Percentiles rank a stretch among this genome's conserved stretches.
These are phyloP conservation scores for Sycophila sp. DNA, from an alignment of 1,140 invertebrate genomes.

Conservation along the genomic window DNA sequence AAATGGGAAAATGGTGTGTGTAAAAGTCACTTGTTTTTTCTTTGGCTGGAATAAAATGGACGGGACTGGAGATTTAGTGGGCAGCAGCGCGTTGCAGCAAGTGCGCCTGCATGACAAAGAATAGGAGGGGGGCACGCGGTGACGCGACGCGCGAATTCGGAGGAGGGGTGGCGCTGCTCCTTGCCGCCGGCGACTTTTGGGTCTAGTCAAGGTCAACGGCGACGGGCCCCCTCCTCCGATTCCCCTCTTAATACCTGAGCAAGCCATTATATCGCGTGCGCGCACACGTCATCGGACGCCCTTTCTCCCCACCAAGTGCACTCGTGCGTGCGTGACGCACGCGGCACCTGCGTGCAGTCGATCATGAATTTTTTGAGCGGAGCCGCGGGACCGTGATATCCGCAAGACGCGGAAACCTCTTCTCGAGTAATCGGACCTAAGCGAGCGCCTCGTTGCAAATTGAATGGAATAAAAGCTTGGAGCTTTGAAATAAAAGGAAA, in stretches of 20 bases:
- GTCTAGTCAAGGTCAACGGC: slow-evolving; percentile 64
- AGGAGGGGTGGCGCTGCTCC: slow-evolving; percentile 20
- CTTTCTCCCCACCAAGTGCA: neutral
- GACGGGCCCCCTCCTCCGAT: slow-evolving; percentile 34
- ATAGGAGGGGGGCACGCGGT: too few relatives aligned
- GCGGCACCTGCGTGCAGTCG: too few relatives aligned
- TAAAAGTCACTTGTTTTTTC: too few relatives aligned
- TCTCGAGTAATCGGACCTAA: neutral
- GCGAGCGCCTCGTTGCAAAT: neutral
- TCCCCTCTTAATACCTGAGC: slow-evolving; percentile 28
- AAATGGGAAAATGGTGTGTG: too few relatives aligned
- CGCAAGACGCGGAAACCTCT: neutral
- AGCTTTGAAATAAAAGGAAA: too few relatives aligned
- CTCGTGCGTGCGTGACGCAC: too few relatives aligned
- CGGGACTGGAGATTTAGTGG: too few relatives aligned
- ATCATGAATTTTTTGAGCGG: too few relatives aligned
- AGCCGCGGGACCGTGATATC: neutral
- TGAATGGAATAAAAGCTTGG: neutral
- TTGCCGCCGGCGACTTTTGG: slow-evolving; percentile 60
- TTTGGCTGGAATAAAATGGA: too few relatives aligned
- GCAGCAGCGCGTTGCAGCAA: neutral
- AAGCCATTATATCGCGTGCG: slow-evolving; percentile 41
- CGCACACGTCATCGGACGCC: slow-evolving; percentile 21
- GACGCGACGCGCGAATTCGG: slow-evolving; percentile 17
- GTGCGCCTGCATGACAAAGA: too few relatives aligned